These are phyloP conservation scores for Centropristis striata DNA, from an alignment of 2,113 vertebrate species.

Conservation along the genomic window DNA sequence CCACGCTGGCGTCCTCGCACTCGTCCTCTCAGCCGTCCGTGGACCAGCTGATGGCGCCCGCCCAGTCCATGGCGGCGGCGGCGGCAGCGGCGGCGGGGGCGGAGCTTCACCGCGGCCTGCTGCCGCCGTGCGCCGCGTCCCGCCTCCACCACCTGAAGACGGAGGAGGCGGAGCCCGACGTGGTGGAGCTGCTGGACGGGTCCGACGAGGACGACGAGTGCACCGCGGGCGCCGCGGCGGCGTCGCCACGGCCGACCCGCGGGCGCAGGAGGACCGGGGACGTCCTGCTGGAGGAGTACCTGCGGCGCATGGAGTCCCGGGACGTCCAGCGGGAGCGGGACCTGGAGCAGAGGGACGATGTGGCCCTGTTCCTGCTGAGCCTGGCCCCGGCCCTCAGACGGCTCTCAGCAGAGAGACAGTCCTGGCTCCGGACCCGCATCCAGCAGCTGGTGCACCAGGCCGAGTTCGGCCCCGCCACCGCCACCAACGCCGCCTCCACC, in stretches of 20 bases:
- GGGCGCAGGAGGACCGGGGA: conserved; percentile 12
- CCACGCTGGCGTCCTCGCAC: conserved; percentile 6
- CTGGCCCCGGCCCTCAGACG: conserved; percentile 61
- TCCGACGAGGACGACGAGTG: not conserved
- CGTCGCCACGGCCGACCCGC: not conserved
- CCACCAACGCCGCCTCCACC: no score
- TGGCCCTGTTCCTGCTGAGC: conserved; percentile 58
- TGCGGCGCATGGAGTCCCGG: conserved; percentile 42
- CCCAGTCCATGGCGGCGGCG: not conserved
- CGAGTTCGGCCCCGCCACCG: conserved; percentile 33
- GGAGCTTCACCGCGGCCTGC: not conserved
- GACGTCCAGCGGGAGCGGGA: conserved; percentile 39
- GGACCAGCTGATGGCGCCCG: not conserved
- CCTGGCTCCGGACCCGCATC: conserved; percentile 56
- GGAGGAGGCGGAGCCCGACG: conserved; percentile 7
- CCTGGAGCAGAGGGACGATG: conserved; percentile 46
- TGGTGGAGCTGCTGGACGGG: conserved; percentile 5
- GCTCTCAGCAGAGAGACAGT: conserved; percentile 52
- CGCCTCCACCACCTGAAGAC: conserved; percentile 30
- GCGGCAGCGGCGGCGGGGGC: no score
- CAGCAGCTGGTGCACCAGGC: conserved; percentile 62
- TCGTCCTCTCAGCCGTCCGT: conserved; percentile 13
- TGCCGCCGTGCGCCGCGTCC: not conserved
- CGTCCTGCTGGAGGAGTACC: conserved; percentile 33
- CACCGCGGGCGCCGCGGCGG: fast-evolving